A percentile compares a stretch with the other conserved stretches of the same genome.
Evolutionary conservation across 2,113 vertebrate species (phyloP).

Genomic region (Glaucomys volans): DNA sequence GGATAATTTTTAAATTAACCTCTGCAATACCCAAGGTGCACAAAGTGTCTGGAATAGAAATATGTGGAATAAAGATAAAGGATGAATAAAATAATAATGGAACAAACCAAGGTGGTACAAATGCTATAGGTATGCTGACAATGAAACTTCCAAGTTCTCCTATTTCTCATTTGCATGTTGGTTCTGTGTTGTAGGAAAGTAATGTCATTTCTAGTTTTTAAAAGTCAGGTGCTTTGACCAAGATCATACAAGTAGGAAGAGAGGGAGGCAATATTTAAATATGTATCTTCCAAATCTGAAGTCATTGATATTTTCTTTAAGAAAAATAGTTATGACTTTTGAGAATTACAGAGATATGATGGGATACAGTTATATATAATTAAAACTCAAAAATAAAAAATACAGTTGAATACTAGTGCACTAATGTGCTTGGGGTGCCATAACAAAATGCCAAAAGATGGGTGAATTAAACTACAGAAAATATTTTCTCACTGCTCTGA

Average conservation of each 20-base stretch:
- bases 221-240: background rate
- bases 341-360: background rate
- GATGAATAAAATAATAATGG: too few species aligned
- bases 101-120: background rate
- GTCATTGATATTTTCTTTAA: background rate
- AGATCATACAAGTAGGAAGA: background rate
- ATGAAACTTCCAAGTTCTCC: background rate
- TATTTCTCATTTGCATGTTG: background rate
- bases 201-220: background rate
- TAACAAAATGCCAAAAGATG: background rate
- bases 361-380: accelerated
- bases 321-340: background rate
- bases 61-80: background rate
- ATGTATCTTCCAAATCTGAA: background rate
- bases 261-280: background rate
- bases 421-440: background rate
- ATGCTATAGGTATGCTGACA: too few species aligned
- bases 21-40: background rate
- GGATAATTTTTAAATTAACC: background rate
- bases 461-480: background rate
- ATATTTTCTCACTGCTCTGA: background rate
- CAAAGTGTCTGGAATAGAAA: background rate
- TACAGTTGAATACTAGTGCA: background rate
- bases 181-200: background rate
- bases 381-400: background rate